Conservation (phyloP, 2,797 vertebrate genomes). For the Manis javanica region DNA sequence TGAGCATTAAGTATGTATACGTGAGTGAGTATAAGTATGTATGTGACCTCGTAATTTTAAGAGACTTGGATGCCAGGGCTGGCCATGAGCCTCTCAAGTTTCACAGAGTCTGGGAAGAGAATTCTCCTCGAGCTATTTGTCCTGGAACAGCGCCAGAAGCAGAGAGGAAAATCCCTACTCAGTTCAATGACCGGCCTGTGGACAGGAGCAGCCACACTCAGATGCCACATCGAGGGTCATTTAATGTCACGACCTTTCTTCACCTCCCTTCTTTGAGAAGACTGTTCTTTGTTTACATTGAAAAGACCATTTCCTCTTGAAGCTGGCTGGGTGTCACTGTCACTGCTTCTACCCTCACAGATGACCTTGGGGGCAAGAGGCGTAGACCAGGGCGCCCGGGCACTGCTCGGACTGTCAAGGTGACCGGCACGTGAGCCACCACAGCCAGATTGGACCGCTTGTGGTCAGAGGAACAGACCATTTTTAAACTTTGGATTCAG, state of each 20-base stretch:
- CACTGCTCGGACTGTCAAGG: background rate
- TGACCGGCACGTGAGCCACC: fast-evolving
- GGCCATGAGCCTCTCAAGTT: background rate
- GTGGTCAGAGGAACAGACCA: background rate
- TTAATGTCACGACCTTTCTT: background rate
- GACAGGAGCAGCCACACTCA: background rate
- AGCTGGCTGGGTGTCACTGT: fast-evolving
- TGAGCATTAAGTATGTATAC: background rate
- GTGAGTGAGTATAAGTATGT: no score
- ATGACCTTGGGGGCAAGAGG: fast-evolving
- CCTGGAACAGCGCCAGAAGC: background rate
- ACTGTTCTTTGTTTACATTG: background rate
- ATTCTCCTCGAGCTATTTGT: background rate
- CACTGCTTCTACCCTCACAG: background rate
- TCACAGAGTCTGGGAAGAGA: background rate
- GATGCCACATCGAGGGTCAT: background rate
- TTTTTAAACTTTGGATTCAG: background rate
- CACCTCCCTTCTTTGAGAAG: background rate
- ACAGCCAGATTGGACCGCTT: background rate
- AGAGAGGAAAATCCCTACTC: background rate
- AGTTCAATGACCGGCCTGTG: background rate
- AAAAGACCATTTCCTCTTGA: background rate
- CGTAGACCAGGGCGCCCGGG: fast-evolving
- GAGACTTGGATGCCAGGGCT: background rate
- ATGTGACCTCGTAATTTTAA: background rate